Conservation (phyloP, 2,888 invertebrate species). For the Branchellion lobata region DNA sequence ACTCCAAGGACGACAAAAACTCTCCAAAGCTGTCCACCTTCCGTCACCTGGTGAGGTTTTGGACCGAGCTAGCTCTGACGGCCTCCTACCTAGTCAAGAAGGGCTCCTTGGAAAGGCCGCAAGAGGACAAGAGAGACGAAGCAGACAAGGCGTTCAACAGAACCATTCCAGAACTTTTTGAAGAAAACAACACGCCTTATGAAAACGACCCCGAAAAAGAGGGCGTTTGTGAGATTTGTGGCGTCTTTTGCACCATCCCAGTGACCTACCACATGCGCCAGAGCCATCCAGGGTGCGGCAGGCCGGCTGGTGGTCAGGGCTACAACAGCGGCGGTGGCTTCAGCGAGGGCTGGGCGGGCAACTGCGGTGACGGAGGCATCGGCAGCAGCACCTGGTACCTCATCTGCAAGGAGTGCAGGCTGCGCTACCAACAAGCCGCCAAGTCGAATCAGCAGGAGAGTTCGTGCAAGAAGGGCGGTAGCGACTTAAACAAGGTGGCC, state of each 20-base stretch:
- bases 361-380: conserved; percentile 81
- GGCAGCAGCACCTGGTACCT: conserved; percentile 82
- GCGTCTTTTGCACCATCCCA: conserved; percentile 69
- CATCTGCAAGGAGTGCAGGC: conserved; percentile 85
- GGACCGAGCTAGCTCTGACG: neutral
- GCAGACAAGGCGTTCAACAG: neutral
- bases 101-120: neutral
- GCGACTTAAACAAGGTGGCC: neutral
- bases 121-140: neutral
- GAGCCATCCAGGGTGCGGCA: conserved; percentile 86
- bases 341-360: conserved; percentile 83
- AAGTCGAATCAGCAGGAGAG: neutral
- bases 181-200: neutral
- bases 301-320: conserved; percentile 80
- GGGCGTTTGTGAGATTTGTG: conserved; percentile 81
- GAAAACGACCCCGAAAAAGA: conserved; percentile 57
- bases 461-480: neutral
- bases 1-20: neutral
- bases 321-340: conserved; percentile 88
- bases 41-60: neutral
- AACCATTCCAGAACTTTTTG: neutral
- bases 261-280: conserved; percentile 88
- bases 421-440: conserved; percentile 4
- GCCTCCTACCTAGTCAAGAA: conserved; percentile 1
- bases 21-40: neutral